Conservation (phyloP, 2,888 invertebrate genomes). For the Parapristionchus giblindavisi region DNA sequence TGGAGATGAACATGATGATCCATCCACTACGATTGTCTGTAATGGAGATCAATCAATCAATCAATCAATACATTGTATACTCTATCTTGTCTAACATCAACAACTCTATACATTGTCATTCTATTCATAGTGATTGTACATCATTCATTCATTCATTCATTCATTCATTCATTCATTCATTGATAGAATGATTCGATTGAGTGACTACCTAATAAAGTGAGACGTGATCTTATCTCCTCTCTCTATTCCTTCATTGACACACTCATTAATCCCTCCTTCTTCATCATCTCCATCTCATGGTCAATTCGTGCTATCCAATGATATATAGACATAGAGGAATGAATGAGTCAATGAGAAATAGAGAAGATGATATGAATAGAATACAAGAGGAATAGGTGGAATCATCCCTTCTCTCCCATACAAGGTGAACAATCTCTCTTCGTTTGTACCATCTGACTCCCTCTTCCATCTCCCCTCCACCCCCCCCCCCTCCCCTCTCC, state of each 20-base stretch:
- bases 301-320: neutral
- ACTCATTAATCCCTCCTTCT: constrained; percentile 3
- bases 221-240: neutral
- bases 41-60: neutral
- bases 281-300: constrained; percentile 5
- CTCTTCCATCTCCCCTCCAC: too few relatives aligned
- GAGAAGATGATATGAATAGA: neutral
- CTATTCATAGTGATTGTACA: neutral
- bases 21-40: constrained; percentile 71
- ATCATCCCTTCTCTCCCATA: too few relatives aligned
- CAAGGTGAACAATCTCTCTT: too few relatives aligned
- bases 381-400: constrained; percentile 19
- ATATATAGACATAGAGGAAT: neutral
- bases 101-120: neutral
- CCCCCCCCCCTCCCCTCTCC: neutral
- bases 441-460: too few relatives aligned
- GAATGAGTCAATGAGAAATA: neutral
- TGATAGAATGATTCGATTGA: too few relatives aligned
- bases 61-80: neutral
- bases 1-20: constrained; percentile 80
- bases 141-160: neutral
- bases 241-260: constrained; percentile 2
- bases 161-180: neutral
- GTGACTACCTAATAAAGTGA: neutral
- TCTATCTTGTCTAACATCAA: too few relatives aligned